phyloP scores from a whole-genome alignment of 2,113 vertebrate species.

The Climacteris rufus region DNA sequence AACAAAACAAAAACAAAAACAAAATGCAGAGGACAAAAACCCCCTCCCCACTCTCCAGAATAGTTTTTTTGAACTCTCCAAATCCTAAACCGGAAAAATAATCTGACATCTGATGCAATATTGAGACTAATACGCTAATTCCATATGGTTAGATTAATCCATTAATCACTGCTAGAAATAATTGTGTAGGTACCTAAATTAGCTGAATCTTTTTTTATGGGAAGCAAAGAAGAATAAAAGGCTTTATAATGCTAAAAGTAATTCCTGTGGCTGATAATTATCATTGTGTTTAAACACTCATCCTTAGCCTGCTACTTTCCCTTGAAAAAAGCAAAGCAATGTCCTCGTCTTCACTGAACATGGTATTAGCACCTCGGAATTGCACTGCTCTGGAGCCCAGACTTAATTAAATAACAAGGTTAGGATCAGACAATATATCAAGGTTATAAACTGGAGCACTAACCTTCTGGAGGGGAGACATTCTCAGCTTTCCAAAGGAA shows the following conservation, averaged over 20 bases:
- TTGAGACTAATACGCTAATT: constrained; percentile 18
- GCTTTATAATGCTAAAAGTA: not conserved
- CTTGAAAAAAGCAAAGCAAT: not conserved
- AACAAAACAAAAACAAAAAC: not conserved
- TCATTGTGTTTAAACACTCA: not conserved
- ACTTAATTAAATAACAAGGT: constrained; percentile 46
- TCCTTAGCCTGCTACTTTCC: not conserved
- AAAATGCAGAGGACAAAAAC: fast-evolving
- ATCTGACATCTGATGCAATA: not conserved
- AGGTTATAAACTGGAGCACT: constrained; percentile 27
- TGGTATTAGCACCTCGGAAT: not conserved
- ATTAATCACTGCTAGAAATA: constrained; percentile 47
- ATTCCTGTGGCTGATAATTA: not conserved
- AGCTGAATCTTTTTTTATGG: not conserved
- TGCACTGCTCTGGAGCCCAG: not conserved
- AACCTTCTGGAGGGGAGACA: constrained; percentile 15
- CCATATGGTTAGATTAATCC: constrained; percentile 4
- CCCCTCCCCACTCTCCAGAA: not conserved
- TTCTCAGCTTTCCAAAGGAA: not conserved
- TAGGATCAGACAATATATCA: constrained; percentile 32
- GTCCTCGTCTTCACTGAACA: not conserved
- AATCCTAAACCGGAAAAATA: not conserved
- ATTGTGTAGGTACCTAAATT: not conserved
- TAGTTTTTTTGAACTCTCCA: not conserved
- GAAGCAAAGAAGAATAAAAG: not conserved